Evolutionary conservation across 2,888 invertebrate genomes (phyloP), one percentile per base, ranked within the genome.

Genomic region (Phyllotreta cruciferae): DNA sequence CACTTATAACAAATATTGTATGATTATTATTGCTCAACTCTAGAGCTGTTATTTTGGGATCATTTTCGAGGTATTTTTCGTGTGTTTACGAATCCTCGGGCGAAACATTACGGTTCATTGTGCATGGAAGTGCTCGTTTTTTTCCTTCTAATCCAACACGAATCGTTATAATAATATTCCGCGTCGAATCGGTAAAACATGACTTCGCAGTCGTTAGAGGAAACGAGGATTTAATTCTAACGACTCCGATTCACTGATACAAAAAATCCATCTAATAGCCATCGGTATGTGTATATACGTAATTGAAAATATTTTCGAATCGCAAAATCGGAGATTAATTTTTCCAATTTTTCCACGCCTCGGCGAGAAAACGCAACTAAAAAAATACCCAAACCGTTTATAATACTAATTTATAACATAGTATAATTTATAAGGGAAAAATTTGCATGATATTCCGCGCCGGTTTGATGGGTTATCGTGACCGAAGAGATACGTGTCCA

Each of bases 121-220:
- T 58, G 57, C 49, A 58, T 49, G 39, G 56, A 56, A 56, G 35
- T 41, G 50, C 57, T 35, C 24, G 57, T 58, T 57, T 58, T 39
- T 39, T 53, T 13, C 39, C 37, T 24, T 9, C 34, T 41, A 34
- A 34, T 14, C 37, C 38, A 7, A 34, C 36, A 6, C 49, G 13
- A 49, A 14, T 57, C 39, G 35, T 58, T 9, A 24, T 58, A 56
- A 24, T 58, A 56, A 58, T 58, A 60, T 52, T 44, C 60, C 60
- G 38, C 53, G 37, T 60, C 60, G 60, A 60, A 60, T 60, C 53
- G 60, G 52, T 60, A 60, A 60, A 52, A 60, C 60, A 58, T 58
- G 58, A 58, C 58, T 58, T 42, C 14, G 52, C 44, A 52, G 24
- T 49, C 52, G 44, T 56, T 56, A 44, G 36, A 56, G 44, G 56